Evolutionary conservation across 2,888 invertebrate species (phyloP), one percentile per base, ranked within the genome.

Genomic region (Clostera curtula): DNA sequence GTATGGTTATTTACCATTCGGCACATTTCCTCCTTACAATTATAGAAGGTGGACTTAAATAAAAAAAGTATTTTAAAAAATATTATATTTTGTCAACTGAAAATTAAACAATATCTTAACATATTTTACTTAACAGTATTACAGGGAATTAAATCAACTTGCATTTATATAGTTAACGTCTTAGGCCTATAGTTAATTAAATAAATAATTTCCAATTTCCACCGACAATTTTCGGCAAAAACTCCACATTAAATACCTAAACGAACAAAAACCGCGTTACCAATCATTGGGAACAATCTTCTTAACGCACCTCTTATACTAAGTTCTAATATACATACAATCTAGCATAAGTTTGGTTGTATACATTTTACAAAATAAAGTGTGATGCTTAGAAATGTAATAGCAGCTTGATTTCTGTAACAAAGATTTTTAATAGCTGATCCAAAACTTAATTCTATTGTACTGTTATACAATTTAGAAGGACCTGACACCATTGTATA

Each of bases 51-150:
- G 14, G 15, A 16, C 6, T n/a, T 21, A 29, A 35, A 36, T 39
- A 42, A 52, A 53, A 54, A 36, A 49, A 35, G 29, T 29, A 19
- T 38, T 54, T 43, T 62, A 63, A 69, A 74, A 80, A 80, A 80
- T 76, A 79, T 68, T 69, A 69, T 80, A 82, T 82, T n/a, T 80
- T 82, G 79, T 82, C 82, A 82, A 82, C 80, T 74, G 75, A 73
- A 74, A 68, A 74, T 74, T 73, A 77, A 82, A 80, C 73, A 76
- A 76, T 72, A 71, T 69, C 70, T 68, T 73, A 75, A 73, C 56
- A 64, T 69, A 69, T 65, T 68, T 69, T 53, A 59, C 73, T 72
- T 77, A 76, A 57, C 63, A 58, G 57, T 71, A 71, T 56, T 70
- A 68, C 59, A 60, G 23, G 64, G 55, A 71, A 72, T 68, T 68